Base-by-base conservation (phyloP, 2,113 vertebrate species). In the Centropus bengalensis region DNA sequence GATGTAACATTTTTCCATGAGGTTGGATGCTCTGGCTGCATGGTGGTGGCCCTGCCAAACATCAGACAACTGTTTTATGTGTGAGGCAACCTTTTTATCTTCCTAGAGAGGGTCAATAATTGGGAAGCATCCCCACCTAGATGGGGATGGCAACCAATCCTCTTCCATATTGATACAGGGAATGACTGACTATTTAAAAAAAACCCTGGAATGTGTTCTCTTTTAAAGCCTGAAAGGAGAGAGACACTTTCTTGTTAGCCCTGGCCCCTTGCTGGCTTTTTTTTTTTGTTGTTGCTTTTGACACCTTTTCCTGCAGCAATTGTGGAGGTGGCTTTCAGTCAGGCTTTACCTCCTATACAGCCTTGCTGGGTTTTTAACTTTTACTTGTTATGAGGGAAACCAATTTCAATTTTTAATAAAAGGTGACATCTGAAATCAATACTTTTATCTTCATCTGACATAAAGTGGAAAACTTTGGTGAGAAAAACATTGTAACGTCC, bases 301-400 rank as follows among this genome's bases (percentile, higher is more conserved):
- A 86, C 68, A 86, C 44, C 91, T 95, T 77, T 87, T 82, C 76
- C 81, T 51, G 71, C 44, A 70, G 70, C 84, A 83, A 66, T 66
- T 83, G 47, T 83, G 73, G 77, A 89, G 77, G 82, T 94, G 86
- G 77, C 89, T 89, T 95, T 93, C 91, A 91, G 82, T n/a, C 73
- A 54, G 63, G 36, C 54, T 87, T 95, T 71, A 32, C 91, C 47
- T 89, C 78, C 82, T 75, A 14, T 79, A 62, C 56, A 75, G 54
- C 62, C n/a, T 87, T 66, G 54, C 74, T 63, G 73, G 12, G 23
- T 80, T 92, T 92, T 94, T 89, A 64, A 68, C 52, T 86, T 94
- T 47, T 54, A 9, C 76, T 64, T 88, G 47, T 63, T 93, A 91
- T 84, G 49, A 82, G 77, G 69, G 86, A 84, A 96, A 70, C 30